A percentile compares a stretch with the other conserved stretches of the same genome.
These are phyloP conservation scores for Bombus waltoni DNA, from an alignment of 1,140 invertebrate species.

Conservation along the genomic window DNA sequence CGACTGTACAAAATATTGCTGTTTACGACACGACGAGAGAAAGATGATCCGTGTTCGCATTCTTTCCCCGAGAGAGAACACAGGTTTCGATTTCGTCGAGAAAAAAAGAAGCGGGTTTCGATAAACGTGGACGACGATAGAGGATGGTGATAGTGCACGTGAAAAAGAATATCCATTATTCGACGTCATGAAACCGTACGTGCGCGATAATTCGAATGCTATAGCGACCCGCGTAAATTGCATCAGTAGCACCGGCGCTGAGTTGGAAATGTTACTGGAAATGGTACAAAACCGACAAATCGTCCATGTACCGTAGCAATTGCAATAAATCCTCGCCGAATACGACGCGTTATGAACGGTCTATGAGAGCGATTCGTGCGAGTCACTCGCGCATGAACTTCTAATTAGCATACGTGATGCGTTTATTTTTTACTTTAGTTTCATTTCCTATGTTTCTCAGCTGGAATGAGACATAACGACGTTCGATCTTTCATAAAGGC, in stretches of 20 bases:
- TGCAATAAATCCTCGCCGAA: slow-evolving; percentile 5
- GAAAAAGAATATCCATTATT: slow-evolving; percentile 30
- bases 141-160: not conserved
- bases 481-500: not conserved
- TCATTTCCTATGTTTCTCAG: not conserved
- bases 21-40: slow-evolving; percentile 6
- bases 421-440: not conserved
- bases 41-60: slow-evolving; percentile 10
- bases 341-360: not conserved
- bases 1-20: not conserved
- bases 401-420: not conserved
- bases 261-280: slow-evolving; percentile 26
- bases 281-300: slow-evolving; percentile 30
- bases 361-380: not conserved
- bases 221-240: slow-evolving; percentile 45
- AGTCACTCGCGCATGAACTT: too few relatives aligned
- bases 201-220: slow-evolving; percentile 27
- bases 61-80: too few relatives aligned
- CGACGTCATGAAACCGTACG: not conserved
- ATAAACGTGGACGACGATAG: not conserved
- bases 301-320: slow-evolving; percentile 11
- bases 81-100: slow-evolving; percentile 1
- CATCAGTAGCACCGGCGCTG: slow-evolving; percentile 15
- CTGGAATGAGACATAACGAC: not conserved
- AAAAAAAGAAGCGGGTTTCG: not conserved